Conservation (phyloP, 2,797 vertebrate genomes). For the Pipistrellus pipistrellus region DNA sequence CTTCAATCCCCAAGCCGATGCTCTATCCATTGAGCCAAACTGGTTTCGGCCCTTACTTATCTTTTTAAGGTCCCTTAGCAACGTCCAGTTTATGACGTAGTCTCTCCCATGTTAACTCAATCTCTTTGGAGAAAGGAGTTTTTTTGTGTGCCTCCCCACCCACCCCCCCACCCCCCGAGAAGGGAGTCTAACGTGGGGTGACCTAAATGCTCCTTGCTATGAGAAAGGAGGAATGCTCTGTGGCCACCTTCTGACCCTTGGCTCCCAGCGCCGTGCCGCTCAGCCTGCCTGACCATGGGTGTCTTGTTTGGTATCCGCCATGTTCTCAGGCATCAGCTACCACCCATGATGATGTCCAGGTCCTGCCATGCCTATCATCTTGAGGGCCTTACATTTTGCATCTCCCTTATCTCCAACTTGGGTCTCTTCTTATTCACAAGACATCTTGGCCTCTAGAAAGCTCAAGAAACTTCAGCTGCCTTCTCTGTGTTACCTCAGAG, state of each 20-base stretch:
- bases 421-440: background rate
- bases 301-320: background rate
- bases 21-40: too few species aligned
- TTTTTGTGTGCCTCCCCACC: background rate
- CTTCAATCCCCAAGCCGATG: too few species aligned
- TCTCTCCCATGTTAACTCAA: background rate
- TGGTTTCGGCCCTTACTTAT: background rate
- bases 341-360: background rate
- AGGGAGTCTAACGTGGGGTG: background rate
- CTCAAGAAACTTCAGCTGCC: background rate
- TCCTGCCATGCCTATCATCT: background rate
- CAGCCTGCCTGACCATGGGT: background rate
- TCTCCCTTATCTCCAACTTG: background rate
- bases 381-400: background rate
- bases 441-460: background rate
- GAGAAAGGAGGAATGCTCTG: background rate
- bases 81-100: background rate
- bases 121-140: background rate
- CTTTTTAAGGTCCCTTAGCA: conserved; percentile 31
- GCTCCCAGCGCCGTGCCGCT: background rate
- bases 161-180: background rate
- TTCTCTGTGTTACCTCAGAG: background rate
- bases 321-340: background rate
- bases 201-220: background rate
- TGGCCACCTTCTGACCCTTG: background rate